Evolutionary conservation across 1,140 invertebrate species (phyloP).

Genomic region (Temnothorax nylanderi): DNA sequence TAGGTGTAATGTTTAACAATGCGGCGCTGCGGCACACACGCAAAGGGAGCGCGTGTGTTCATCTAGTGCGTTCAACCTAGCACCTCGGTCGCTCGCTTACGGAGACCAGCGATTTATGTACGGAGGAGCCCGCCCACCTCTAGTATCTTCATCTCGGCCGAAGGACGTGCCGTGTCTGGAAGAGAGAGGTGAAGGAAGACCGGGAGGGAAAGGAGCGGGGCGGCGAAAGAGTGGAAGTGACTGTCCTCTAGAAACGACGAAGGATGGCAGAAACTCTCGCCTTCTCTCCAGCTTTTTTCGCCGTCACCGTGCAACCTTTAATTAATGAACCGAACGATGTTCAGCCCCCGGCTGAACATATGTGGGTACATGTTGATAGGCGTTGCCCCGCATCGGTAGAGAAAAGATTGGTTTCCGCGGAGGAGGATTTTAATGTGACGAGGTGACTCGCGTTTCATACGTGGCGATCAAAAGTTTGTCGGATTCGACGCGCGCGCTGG

Average conservation of each 20-base stretch:
- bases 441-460: conserved; percentile 7
- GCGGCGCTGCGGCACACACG: conserved; percentile 53
- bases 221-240: conserved; percentile 50
- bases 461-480: conserved; percentile 8
- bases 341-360: conserved; percentile 64
- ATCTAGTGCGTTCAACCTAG: conserved; percentile 76
- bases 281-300: conserved; percentile 49
- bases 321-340: conserved; percentile 79
- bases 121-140: conserved; percentile 77
- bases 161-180: conserved; percentile 67
- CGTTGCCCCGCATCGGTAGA: conserved; percentile 65
- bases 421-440: conserved; percentile 57
- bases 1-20: conserved; percentile 74
- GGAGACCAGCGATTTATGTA: conserved; percentile 80
- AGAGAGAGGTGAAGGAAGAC: conserved; percentile 57
- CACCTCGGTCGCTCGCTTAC: conserved; percentile 77
- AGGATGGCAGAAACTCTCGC: conserved; percentile 31
- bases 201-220: conserved; percentile 25
- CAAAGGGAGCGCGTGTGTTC: conserved; percentile 67
- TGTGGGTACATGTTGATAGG: conserved; percentile 54
- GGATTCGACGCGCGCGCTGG: not conserved
- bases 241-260: conserved; percentile 26
- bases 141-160: conserved; percentile 82
- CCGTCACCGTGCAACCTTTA: conserved; percentile 77
- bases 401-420: conserved; percentile 53